Base-by-base conservation (phyloP, 2,888 invertebrate genomes). In the Callimorpha dominula region DNA sequence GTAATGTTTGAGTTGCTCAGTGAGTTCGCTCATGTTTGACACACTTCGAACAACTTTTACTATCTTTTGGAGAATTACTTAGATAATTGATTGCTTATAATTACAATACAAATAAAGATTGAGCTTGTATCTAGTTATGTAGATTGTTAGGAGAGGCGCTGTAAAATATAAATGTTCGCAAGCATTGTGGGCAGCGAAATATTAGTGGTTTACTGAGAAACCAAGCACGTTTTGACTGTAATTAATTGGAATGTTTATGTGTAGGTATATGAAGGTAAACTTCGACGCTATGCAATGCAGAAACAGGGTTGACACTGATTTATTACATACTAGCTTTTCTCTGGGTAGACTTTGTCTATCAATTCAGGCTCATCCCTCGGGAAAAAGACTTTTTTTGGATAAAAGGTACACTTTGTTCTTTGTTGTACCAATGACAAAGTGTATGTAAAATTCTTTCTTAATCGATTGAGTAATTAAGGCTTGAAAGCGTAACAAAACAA, bases 21-120 rank as follows among this genome's bases (percentile, higher is more conserved):
- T 72, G 78, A 78, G 82, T 84, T 78, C 70, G 80, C 70, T 63
- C 76, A 72, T 80, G 81, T 80, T 82, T 85, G 86, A 86, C 85
- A 83, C 80, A 83, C 84, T 79, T 85, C 75, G 69, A 70, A 70
- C 60, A 70, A 89, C 91, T 91, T 91, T 90, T 91, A 91, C 90
- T 90, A 89, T 89, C 90, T 87, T 78, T 85, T 80, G 77, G 72
- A 78, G 78, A 74, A 69, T 78, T 81, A 76, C 66, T 84, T 69
- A 62, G 69, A 68, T 82, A 80, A 81, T 78, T 72, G 72, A 75
- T 83, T 78, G 73, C 76, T 74, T 64, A 76, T 76, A 74, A 76
- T 73, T 71, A 79, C 72, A 74, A 75, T 74, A 42, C 67, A 71
- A 62, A 75, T 49, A 74, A 20, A 64, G 72, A 46, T 66, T 8